phyloP scores from a whole-genome alignment of 2,797 vertebrate genomes.

The Tangara arthus region DNA sequence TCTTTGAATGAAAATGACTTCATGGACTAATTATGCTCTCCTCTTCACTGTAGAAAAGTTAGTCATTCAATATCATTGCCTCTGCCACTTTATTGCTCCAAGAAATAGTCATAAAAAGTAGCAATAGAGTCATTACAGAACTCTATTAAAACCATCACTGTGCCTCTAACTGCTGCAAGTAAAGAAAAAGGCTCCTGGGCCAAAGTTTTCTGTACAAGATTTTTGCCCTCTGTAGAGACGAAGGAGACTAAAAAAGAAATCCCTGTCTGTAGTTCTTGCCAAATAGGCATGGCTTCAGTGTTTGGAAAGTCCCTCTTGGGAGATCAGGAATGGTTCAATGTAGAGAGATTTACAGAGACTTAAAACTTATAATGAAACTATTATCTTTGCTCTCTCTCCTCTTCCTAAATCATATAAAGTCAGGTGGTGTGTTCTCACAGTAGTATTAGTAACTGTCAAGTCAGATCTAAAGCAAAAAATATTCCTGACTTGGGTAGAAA shows the following conservation, averaged over 20 bases:
- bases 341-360: constrained; percentile 50
- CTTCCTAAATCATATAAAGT: constrained; percentile 29
- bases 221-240: constrained; percentile 25
- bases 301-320: constrained; percentile 30
- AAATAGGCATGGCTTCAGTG: constrained; percentile 47
- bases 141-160: constrained; percentile 37
- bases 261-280: constrained; percentile 54
- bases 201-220: constrained; percentile 2
- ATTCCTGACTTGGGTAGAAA: neutral
- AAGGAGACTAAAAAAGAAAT: constrained; percentile 46
- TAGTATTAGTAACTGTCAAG: constrained; percentile 44
- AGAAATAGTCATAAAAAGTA: constrained; percentile 46
- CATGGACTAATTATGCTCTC: neutral
- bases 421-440: constrained; percentile 10
- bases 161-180: neutral
- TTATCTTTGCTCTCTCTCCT: constrained; percentile 53
- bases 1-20: neutral
- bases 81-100: constrained; percentile 22
- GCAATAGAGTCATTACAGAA: constrained; percentile 28
- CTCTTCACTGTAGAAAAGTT: neutral
- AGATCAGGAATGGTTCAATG: constrained; percentile 34
- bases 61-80: neutral
- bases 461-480: constrained; percentile 3
- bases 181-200: constrained; percentile 9
- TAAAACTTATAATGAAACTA: constrained; percentile 55